These are phyloP conservation scores for Anaspis maculata DNA, from an alignment of 2,888 invertebrate species.

Conservation along the genomic window DNA sequence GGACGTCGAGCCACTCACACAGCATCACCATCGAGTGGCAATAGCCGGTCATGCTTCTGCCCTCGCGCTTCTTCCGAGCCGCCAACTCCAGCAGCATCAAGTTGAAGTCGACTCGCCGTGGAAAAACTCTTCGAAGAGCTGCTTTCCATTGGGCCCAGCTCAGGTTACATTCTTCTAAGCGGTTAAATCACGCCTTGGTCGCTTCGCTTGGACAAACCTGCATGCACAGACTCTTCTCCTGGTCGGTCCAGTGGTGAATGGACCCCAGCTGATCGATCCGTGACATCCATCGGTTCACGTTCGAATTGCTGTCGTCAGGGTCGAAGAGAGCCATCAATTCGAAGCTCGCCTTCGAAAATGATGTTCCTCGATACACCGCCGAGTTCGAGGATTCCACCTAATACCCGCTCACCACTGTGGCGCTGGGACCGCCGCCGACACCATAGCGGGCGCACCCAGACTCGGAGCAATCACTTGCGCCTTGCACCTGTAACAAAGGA, in stretches of 20 bases:
- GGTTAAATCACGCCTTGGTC: conserved; percentile 1
- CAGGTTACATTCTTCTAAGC: conserved; percentile 9
- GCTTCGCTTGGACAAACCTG: conserved; percentile 11
- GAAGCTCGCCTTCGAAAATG: too few relatives aligned
- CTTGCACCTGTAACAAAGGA: too few relatives aligned
- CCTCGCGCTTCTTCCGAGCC: conserved; percentile 1
- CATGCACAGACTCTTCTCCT: conserved; percentile 14
- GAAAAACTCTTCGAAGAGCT: conserved; percentile 10
- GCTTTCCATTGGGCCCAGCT: conserved; percentile 24
- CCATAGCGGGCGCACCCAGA: too few relatives aligned
- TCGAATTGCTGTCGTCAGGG: conserved; percentile 13
- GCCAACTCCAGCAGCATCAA: neutral
- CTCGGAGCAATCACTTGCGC: too few relatives aligned
- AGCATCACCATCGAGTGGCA: conserved; percentile 21
- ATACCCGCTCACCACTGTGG: too few relatives aligned
- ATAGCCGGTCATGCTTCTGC: conserved; percentile 23
- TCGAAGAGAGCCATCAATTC: conserved; percentile 17
- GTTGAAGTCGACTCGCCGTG: conserved; percentile 9
- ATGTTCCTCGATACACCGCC: too few relatives aligned
- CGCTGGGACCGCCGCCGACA: too few relatives aligned
- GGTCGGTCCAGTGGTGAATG: conserved; percentile 17
- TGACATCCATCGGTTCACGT: conserved; percentile 15
- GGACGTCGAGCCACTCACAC: conserved; percentile 1
- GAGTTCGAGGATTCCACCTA: too few relatives aligned
- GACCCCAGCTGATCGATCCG: conserved; percentile 17